Evolutionary conservation across 1,140 invertebrate species (phyloP).

Genomic region (Wiebesia pumilae): DNA sequence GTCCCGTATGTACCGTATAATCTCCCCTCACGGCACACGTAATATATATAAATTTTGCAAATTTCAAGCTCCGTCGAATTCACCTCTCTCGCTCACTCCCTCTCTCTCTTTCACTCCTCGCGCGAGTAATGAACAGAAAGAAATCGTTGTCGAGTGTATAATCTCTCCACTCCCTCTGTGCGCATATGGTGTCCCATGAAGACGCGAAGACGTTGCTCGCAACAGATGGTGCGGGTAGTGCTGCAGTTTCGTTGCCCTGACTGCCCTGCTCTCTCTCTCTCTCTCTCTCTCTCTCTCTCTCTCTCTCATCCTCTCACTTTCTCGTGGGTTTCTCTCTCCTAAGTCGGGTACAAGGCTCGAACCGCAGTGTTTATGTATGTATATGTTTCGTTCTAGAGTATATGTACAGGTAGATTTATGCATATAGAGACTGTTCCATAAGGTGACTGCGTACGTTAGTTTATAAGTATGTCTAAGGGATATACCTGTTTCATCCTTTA

Average conservation of each 20-base stretch:
- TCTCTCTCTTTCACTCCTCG: background rate
- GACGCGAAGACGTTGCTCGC: slow-evolving; percentile 41
- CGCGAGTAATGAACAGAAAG: slow-evolving; percentile 36
- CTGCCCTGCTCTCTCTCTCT: background rate
- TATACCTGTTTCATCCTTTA: background rate
- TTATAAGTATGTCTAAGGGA: background rate
- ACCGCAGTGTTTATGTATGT: background rate
- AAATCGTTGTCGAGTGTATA: slow-evolving; percentile 45
- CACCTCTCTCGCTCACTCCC: background rate
- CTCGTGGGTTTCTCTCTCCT: background rate
- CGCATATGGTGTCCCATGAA: slow-evolving; percentile 47
- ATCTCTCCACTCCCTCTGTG: slow-evolving; percentile 32
- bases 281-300: slow-evolving; percentile 12
- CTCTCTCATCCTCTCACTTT: background rate
- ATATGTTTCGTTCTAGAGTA: background rate
- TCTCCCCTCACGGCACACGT: background rate
- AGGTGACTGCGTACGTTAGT: background rate
- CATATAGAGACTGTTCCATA: background rate
- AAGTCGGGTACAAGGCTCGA: background rate
- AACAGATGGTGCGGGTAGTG: slow-evolving; percentile 44
- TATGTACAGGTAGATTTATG: background rate
- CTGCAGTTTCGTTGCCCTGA: background rate
- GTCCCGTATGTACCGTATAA: background rate
- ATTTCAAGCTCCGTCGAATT: slow-evolving; percentile 23
- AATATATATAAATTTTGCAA: slow-evolving; percentile 32